Percentiles rank a stretch among this genome's conserved stretches.
phyloP scores from a whole-genome alignment of 2,888 invertebrate species.

The Dasypogon diadema region DNA sequence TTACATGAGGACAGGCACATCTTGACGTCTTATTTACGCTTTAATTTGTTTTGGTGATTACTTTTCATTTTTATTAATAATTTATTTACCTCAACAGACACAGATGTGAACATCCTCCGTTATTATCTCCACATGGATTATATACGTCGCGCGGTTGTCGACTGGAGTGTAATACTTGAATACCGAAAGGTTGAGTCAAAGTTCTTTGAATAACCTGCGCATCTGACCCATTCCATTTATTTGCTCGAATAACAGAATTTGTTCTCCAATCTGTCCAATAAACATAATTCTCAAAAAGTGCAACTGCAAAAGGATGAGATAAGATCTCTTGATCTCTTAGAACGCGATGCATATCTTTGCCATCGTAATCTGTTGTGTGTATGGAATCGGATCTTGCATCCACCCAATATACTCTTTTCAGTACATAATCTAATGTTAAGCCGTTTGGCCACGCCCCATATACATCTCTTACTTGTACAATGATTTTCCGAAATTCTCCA shows the following conservation, averaged over 20 bases:
- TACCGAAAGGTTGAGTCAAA: conserved; percentile 90
- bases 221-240: conserved; percentile 87
- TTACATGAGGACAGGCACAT: conserved; percentile 90
- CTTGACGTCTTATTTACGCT: conserved; percentile 73
- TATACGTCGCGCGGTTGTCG: conserved; percentile 73
- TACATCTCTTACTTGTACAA: conserved; percentile 69
- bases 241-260: conserved; percentile 86
- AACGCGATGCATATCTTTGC: conserved; percentile 74
- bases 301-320: conserved; percentile 90
- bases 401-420: conserved; percentile 83
- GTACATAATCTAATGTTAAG: conserved; percentile 81
- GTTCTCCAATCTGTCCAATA: conserved; percentile 97
- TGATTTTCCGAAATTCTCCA: conserved; percentile 74
- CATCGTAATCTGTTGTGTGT: conserved; percentile 86
- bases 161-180: conserved; percentile 84
- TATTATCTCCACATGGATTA: conserved; percentile 78
- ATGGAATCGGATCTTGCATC: conserved; percentile 92
- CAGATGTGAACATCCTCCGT: conserved; percentile 85
- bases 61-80: background rate
- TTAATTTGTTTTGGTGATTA: too few relatives aligned
- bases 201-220: conserved; percentile 84
- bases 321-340: conserved; percentile 80
- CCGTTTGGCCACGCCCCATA: conserved; percentile 88
- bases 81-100: conserved; percentile 74
- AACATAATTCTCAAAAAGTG: conserved; percentile 86